Evolutionary conservation across 2,797 vertebrate species (phyloP).

Genomic region (Galaxias olidus): DNA sequence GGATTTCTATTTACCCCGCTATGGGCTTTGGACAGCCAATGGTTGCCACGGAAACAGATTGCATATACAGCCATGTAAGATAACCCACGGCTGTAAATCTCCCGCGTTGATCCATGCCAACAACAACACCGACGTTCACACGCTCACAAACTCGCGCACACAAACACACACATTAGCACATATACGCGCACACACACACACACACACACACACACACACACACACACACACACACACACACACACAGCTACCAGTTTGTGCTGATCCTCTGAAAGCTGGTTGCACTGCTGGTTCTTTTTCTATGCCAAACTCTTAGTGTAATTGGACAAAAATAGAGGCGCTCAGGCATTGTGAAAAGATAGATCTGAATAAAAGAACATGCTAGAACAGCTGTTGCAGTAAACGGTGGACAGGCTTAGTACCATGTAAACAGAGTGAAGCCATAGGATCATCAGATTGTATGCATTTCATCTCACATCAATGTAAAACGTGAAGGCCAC

Average conservation of each 20-base stretch:
- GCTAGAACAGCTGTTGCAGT: slow-evolving; percentile 22
- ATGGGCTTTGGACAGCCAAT: slow-evolving; percentile 36
- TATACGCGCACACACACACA: slow-evolving; percentile 4
- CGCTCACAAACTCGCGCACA: neutral
- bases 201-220: slow-evolving; percentile 1
- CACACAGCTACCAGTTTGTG: slow-evolving; percentile 40
- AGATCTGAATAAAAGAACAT: neutral
- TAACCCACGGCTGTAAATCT: slow-evolving; percentile 57
- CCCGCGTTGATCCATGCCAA: slow-evolving; percentile 33
- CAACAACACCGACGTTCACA: slow-evolving; percentile 22
- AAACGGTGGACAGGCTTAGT: slow-evolving; percentile 15
- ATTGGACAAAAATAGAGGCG: slow-evolving; percentile 40
- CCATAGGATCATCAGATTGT: neutral
- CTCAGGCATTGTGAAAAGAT: slow-evolving; percentile 20
- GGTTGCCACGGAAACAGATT: slow-evolving; percentile 69
- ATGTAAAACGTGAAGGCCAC: no score
- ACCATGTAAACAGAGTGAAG: no score
- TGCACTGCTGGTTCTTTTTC: slow-evolving; percentile 32
- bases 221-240: slow-evolving; percentile 6
- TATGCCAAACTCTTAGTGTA: slow-evolving; percentile 46
- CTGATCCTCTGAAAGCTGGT: slow-evolving; percentile 58
- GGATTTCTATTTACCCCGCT: slow-evolving; percentile 35
- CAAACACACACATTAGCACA: neutral
- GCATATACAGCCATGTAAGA: slow-evolving; percentile 47
- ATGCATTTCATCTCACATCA: neutral